These are phyloP conservation scores for Drosophila borborema DNA, from an alignment of 2,888 invertebrate species.

Conservation along the genomic window DNA sequence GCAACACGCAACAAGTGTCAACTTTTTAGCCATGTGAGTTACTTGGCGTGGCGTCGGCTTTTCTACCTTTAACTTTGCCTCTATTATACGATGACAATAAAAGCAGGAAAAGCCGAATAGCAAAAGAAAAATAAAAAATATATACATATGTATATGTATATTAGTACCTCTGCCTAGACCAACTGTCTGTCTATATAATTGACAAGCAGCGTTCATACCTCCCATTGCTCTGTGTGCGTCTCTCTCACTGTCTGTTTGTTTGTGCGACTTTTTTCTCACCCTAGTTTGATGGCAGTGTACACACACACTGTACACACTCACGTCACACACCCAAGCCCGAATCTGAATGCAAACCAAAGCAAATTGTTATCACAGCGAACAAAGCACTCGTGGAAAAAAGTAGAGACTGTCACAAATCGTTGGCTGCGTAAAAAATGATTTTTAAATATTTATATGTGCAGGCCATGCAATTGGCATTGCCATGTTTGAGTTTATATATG, in stretches of 20 bases:
- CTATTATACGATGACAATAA: conserved; percentile 71
- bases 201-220: conserved; percentile 35
- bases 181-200: conserved; percentile 76
- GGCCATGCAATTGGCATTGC: conserved; percentile 55
- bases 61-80: conserved; percentile 66
- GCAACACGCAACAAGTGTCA: conserved; percentile 80
- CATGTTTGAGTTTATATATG: conserved; percentile 45
- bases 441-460: conserved; percentile 74
- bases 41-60: conserved; percentile 55
- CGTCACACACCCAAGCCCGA: conserved; percentile 16
- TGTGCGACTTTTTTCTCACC: conserved; percentile 75
- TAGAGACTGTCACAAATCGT: conserved; percentile 62
- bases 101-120: conserved; percentile 37
- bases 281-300: conserved; percentile 62
- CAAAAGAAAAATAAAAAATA: conserved; percentile 10
- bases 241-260: conserved; percentile 64
- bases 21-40: conserved; percentile 54
- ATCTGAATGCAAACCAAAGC: conserved; percentile 53
- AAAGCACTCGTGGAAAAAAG: conserved; percentile 21
- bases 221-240: background rate
- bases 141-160: too few species aligned
- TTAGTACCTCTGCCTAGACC: conserved; percentile 41
- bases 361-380: conserved; percentile 62
- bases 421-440: conserved; percentile 57
- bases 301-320: conserved; percentile 38